Evolutionary conservation across 2,888 invertebrate species (phyloP), one percentile per base, ranked within the genome.

Genomic region (Eilema caniola): DNA sequence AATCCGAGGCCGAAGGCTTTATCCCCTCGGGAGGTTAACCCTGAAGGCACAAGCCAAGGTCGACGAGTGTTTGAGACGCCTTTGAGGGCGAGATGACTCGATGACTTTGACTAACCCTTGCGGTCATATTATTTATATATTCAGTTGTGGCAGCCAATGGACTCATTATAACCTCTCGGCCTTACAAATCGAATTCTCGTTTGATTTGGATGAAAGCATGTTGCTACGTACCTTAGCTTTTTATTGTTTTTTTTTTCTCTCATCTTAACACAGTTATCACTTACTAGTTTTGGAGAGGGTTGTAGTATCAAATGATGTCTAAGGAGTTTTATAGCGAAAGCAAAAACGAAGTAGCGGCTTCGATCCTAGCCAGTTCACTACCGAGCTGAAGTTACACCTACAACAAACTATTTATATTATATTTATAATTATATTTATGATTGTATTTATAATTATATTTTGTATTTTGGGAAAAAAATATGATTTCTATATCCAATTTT

Each of bases 21-120:
- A 89, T 89, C 86, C 88, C 88, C 85, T 88, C 87, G 87, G 88
- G 90, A 90, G 87, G 90, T 90, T 91, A 89, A 91, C 89, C 90
- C 90, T 89, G 90, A 89, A 87, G 88, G 85, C 82, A 79, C 86
- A 87, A 78, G 75, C 86, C 89, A 92, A 92, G 92, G 92, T 91
- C 91, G 89, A 88, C 91, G 85, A 84, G 90, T 89, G 89, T 88
- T 88, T 85, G 87, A 87, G 87, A 85, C 87, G 92, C 87, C 89
- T 90, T 89, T 89, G 89, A 87, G 85, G 89, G 87, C 88, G 86
- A 89, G 88, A 89, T 88, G 90, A 89, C 90, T 90, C 88, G 87
- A 85, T 91, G 92, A 92, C 92, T 91, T 92, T 92, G 90, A 87
- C 86, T 87, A 89, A 92, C 88, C 91, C 90, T 90, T 87, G 80